Percentiles rank a stretch among this genome's conserved stretches.
These are phyloP conservation scores for Acrobasis consociella DNA, from an alignment of 2,888 invertebrate species.

Conservation along the genomic window DNA sequence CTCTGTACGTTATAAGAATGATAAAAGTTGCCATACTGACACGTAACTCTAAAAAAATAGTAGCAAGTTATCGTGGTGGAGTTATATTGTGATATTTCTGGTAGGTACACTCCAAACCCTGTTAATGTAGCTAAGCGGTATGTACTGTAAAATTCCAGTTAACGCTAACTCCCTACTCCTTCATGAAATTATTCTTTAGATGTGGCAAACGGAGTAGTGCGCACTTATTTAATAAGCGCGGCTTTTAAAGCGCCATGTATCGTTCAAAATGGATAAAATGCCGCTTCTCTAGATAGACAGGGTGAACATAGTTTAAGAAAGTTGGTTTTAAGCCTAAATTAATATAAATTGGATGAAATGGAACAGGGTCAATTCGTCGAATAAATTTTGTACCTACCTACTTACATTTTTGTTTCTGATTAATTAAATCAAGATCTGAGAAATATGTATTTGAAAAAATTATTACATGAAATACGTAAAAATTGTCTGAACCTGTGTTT, in stretches of 20 bases:
- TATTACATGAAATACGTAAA: not conserved
- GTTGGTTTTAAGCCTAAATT: constrained; percentile 55
- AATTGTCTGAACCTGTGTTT: too few species aligned
- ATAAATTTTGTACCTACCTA: not conserved
- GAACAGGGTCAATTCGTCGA: constrained; percentile 37
- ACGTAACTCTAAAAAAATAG: too few species aligned
- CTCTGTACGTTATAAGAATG: too few species aligned
- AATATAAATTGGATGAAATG: constrained; percentile 32
- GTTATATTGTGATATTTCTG: constrained; percentile 55
- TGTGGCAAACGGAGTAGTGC: too few species aligned
- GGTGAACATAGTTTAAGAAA: constrained; percentile 43
- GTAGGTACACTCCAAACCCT: constrained; percentile 36
- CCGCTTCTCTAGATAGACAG: not conserved
- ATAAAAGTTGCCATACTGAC: too few species aligned
- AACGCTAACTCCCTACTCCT: not conserved
- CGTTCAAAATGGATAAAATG: not conserved
- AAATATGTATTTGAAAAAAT: not conserved
- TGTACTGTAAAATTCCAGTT: not conserved
- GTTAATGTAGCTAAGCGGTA: constrained; percentile 23
- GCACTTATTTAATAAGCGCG: too few species aligned
- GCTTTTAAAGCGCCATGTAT: too few species aligned
- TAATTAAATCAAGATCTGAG: not conserved
- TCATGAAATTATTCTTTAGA: too few species aligned
- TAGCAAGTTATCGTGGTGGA: not conserved
- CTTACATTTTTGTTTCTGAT: constrained; percentile 7